Percentiles rank a stretch among this genome's conserved stretches.
Evolutionary conservation across 2,797 vertebrate genomes (phyloP).

Genomic region (Myoxocephalus aenaeus): DNA sequence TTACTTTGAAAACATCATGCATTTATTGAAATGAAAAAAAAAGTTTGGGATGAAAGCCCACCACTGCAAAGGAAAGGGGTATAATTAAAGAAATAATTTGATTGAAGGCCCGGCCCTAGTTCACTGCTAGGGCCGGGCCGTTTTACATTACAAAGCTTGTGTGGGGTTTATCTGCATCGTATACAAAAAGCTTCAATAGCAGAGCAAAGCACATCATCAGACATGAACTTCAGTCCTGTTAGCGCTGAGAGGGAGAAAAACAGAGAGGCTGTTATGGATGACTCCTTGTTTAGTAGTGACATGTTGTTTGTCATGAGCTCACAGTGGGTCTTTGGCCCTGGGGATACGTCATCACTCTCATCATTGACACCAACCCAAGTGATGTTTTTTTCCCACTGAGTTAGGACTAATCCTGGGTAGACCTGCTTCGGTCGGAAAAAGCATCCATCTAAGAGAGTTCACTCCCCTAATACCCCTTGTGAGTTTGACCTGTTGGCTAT

Average conservation of each 20-base stretch:
- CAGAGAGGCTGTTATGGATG: conserved; percentile 37
- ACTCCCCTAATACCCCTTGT: neutral
- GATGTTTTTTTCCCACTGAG: neutral
- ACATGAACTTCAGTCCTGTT: conserved; percentile 13
- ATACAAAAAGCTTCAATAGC: neutral
- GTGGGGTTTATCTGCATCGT: neutral
- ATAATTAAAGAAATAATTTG: neutral
- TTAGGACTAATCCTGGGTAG: conserved; percentile 11
- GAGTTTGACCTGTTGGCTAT: conserved; percentile 1
- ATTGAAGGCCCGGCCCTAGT: neutral
- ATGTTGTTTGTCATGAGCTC: conserved; percentile 60
- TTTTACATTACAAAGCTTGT: neutral
- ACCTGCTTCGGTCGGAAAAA: neutral
- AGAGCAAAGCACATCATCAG: conserved; percentile 24
- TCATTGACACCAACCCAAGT: conserved; percentile 20
- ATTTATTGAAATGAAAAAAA: no score
- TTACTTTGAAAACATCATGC: no score
- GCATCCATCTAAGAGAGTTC: neutral
- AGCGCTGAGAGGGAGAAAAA: neutral
- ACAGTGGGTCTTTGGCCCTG: conserved; percentile 24
- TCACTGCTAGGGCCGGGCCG: no score
- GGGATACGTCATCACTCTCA: conserved; percentile 41
- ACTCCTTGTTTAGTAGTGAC: conserved; percentile 42
- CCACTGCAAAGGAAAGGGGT: neutral
- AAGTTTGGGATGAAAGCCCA: neutral